Base-by-base conservation (phyloP, 2,888 invertebrate genomes). In the Noctua pronuba region DNA sequence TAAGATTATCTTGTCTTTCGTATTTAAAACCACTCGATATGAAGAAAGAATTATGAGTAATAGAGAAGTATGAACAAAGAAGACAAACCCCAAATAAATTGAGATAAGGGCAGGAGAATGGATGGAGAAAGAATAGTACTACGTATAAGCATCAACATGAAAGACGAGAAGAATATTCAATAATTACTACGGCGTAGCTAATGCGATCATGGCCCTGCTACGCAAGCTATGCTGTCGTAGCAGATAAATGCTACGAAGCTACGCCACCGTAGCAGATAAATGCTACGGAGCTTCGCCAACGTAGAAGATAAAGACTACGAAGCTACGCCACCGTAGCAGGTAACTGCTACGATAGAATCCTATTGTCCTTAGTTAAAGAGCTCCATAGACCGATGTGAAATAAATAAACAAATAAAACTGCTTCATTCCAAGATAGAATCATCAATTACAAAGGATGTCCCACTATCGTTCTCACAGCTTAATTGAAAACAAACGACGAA, bases 401-500 rank as follows among this genome's bases (percentile, higher is more conserved):
- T n/a, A n/a, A n/a, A n/a, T n/a, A n/a, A n/a, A n/a, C n/a, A n/a
- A n/a, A n/a, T n/a, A n/a, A n/a, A n/a, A n/a, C n/a, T n/a, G n/a
- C n/a, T n/a, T 70, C 21, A 66, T 66, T 24, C 66, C n/a, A n/a
- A 35, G 38, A 44, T 46, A 35, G 70, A 81, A 71, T 67, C 68
- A 83, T 83, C 67, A 77, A 79, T 77, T 75, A 67, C 76, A 67
- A 75, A 67, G 38, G 35, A 62, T 44, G 52, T 46, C 31, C 35
- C 46, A 62, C 67, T 64, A 73, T 60, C 35, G 64, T 55, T 41
- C n/a, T 49, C 46, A 55, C 28, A 60, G 28, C 35, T 76, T 83
- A 77, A 86, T 86, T 86, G 79, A 86, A 80, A 86, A 80, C 67
- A 75, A 83, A 72, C 62, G 58, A n/a, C 28, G n/a, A n/a, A 60